Conservation (phyloP, 2,113 vertebrate genomes). For the Etia nguti region DNA sequence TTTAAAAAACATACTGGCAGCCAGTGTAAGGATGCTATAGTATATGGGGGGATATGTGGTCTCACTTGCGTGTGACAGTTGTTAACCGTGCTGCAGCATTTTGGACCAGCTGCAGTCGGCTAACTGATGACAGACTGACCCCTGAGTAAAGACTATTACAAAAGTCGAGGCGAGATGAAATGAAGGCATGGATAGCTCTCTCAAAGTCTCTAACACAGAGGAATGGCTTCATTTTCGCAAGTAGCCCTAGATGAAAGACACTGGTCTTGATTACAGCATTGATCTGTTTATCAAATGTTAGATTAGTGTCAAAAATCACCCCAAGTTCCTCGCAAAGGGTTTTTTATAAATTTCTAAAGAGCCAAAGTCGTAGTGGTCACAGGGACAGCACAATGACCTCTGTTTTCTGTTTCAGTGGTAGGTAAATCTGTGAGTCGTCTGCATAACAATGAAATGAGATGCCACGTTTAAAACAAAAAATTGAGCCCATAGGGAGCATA, state of each 20-base stretch:
- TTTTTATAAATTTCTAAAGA: not conserved
- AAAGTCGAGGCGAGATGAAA: not conserved
- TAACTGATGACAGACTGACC: not conserved
- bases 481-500: not conserved
- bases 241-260: not conserved
- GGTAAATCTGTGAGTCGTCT: not conserved
- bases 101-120: not conserved
- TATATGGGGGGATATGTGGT: not conserved
- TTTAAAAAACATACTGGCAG: not conserved
- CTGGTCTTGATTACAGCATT: not conserved
- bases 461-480: rapidly evolving
- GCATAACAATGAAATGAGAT: not conserved
- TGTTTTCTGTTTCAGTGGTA: not conserved
- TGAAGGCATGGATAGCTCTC: not conserved
- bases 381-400: rapidly evolving
- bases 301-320: not conserved
- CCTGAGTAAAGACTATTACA: not conserved
- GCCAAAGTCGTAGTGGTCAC: not conserved
- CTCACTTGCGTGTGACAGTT: not conserved
- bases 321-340: no score
- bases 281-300: not conserved
- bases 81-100: not conserved
- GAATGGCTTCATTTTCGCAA: not conserved
- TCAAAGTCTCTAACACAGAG: not conserved
- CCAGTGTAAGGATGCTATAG: not conserved